These are phyloP conservation scores for Steromphala cineraria DNA, from an alignment of 2,888 invertebrate species.

Conservation along the genomic window DNA sequence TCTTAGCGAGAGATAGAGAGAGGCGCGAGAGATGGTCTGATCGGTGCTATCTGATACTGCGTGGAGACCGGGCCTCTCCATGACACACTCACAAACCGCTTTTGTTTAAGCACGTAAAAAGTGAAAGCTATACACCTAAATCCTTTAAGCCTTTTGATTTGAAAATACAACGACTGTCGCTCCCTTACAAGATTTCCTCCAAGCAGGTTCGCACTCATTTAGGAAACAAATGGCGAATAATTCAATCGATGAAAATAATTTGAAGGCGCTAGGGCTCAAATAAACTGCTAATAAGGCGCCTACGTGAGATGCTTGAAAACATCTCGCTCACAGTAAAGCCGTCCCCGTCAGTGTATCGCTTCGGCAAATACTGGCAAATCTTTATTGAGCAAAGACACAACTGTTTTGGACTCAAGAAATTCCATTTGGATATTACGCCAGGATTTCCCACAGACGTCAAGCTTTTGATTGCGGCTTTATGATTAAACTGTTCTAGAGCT, in stretches of 20 bases:
- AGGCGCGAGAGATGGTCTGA: neutral
- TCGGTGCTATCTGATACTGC: neutral
- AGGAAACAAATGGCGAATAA: constrained; percentile 26
- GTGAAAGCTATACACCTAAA: constrained; percentile 16
- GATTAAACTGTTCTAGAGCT: neutral
- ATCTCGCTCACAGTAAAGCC: neutral
- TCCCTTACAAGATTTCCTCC: constrained; percentile 2
- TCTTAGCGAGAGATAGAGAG: neutral
- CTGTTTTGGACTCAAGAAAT: neutral
- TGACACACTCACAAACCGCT: neutral
- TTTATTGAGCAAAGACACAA: neutral
- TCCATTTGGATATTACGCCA: constrained; percentile 2
- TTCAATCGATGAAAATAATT: constrained; percentile 30
- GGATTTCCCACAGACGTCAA: constrained; percentile 6
- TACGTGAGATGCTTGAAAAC: constrained; percentile 22
- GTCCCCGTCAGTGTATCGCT: neutral
- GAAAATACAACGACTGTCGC: constrained; percentile 16
- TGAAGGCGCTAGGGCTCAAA: constrained; percentile 18
- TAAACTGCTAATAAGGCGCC: constrained; percentile 20
- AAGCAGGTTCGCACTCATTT: constrained; percentile 27
- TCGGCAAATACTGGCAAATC: neutral
- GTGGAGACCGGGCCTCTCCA: neutral
- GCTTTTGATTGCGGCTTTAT: neutral
- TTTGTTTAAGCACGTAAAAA: constrained; percentile 15
- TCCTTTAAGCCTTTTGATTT: constrained; percentile 21